A percentile compares a stretch with the other conserved stretches of the same genome.
Evolutionary conservation across 2,113 vertebrate species (phyloP).

Genomic region (cat (Felis catus)): DNA sequence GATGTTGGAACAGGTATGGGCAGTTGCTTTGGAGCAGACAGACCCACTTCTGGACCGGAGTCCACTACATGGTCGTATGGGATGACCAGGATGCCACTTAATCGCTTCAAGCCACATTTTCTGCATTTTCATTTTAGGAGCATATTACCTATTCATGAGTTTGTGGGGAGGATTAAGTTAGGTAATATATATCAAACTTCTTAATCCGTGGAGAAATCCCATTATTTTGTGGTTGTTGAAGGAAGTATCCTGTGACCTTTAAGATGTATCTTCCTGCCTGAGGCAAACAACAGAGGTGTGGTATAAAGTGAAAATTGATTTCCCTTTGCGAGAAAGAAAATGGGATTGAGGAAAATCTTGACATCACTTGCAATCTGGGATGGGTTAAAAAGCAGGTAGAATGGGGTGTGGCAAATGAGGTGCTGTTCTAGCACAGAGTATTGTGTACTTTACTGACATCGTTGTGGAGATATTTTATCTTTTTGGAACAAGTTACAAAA

Average conservation of each 20-base stretch:
- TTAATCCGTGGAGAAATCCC: background rate
- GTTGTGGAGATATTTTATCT: background rate
- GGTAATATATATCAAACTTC: background rate
- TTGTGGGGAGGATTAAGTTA: background rate
- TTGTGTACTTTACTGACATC: background rate
- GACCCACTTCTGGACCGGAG: background rate
- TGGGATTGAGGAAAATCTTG: background rate
- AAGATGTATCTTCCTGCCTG: background rate
- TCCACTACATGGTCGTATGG: accelerated
- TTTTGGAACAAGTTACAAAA: background rate
- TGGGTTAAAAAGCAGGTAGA: background rate
- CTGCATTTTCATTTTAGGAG: background rate
- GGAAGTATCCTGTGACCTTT: background rate
- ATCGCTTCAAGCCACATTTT: background rate
- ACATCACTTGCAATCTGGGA: background rate
- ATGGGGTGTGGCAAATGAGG: background rate
- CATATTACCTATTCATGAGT: background rate
- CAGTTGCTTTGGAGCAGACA: background rate
- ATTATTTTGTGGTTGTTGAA: background rate
- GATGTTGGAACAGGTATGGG: accelerated
- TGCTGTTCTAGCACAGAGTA: too few relatives aligned
- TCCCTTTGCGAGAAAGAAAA: background rate
- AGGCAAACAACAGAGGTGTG: background rate
- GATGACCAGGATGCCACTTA: background rate
- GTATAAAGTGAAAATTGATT: background rate